Conservation (phyloP, 1,140 invertebrate genomes). For the Zophobas atratus region DNA sequence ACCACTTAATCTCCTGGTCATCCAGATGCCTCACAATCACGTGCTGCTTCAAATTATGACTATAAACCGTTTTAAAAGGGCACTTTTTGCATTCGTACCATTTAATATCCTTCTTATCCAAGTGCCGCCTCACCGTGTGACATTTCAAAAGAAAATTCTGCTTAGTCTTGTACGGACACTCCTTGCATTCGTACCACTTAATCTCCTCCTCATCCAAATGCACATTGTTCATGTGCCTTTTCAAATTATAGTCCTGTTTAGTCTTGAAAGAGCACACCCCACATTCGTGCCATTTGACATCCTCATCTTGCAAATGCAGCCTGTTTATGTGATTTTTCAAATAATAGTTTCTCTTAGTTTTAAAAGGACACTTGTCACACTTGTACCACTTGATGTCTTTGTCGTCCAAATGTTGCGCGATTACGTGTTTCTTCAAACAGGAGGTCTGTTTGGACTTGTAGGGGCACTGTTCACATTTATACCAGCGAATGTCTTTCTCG, state of each 20-base stretch:
- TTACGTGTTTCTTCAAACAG: neutral
- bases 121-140: too few relatives aligned
- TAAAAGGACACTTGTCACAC: neutral
- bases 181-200: too few relatives aligned
- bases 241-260: neutral
- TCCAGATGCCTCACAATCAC: too few relatives aligned
- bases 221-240: neutral
- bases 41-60: too few relatives aligned
- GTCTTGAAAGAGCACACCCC: neutral
- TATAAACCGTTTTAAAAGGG: too few relatives aligned
- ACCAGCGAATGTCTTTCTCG: neutral
- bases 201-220: too few relatives aligned
- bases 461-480: neutral
- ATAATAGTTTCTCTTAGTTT: neutral
- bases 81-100: too few relatives aligned
- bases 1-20: too few relatives aligned
- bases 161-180: too few relatives aligned
- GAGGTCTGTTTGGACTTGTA: neutral
- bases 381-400: neutral
- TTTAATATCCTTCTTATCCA: too few relatives aligned
- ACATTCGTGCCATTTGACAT: neutral
- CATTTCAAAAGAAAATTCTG: too few relatives aligned
- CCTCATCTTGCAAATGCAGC: neutral
- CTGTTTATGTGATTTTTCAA: neutral
- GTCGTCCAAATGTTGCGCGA: neutral